Percentiles rank a stretch among this genome's conserved stretches.
These are phyloP conservation scores for Drosophila mauritiana DNA, from an alignment of 1,140 invertebrate genomes.

Conservation along the genomic window DNA sequence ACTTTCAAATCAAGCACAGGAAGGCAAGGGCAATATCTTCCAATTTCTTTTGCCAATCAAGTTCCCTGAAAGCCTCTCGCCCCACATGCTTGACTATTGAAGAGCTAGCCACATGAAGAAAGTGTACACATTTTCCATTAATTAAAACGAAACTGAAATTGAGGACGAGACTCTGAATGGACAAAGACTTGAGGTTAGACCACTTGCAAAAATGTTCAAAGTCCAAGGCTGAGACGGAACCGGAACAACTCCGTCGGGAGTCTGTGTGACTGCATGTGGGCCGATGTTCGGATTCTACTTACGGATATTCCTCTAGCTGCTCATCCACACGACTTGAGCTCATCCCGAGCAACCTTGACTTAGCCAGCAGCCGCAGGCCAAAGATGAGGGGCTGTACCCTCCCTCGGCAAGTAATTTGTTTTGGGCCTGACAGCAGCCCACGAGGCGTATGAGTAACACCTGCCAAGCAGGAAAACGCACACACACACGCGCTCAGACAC, in stretches of 20 bases:
- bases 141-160: slow-evolving; percentile 69
- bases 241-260: slow-evolving; percentile 66
- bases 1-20: slow-evolving; percentile 55
- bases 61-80: slow-evolving; percentile 4
- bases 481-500: slow-evolving; percentile 3
- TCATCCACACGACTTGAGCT: slow-evolving; percentile 23
- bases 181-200: slow-evolving; percentile 41
- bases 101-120: slow-evolving; percentile 40
- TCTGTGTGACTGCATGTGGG: slow-evolving; percentile 27
- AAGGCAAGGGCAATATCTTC: slow-evolving; percentile 39
- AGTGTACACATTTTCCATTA: slow-evolving; percentile 67
- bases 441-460: slow-evolving; percentile 69
- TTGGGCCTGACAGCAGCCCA: slow-evolving; percentile 48
- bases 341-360: slow-evolving; percentile 72
- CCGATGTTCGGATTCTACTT: slow-evolving; percentile 23
- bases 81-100: slow-evolving; percentile 39
- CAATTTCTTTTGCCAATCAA: slow-evolving; percentile 51
- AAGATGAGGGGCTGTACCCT: slow-evolving; percentile 15
- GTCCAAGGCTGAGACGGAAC: slow-evolving; percentile 34
- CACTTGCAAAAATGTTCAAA: slow-evolving; percentile 63
- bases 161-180: slow-evolving; percentile 12
- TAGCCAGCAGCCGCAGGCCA: slow-evolving; percentile 33
- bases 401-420: slow-evolving; percentile 72
- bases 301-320: slow-evolving; percentile 31
- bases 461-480: slow-evolving; percentile 40